A percentile compares a stretch with the other conserved stretches of the same genome.
Conservation (phyloP, 2,797 vertebrate genomes). For the Cichlasoma orientale region DNA sequence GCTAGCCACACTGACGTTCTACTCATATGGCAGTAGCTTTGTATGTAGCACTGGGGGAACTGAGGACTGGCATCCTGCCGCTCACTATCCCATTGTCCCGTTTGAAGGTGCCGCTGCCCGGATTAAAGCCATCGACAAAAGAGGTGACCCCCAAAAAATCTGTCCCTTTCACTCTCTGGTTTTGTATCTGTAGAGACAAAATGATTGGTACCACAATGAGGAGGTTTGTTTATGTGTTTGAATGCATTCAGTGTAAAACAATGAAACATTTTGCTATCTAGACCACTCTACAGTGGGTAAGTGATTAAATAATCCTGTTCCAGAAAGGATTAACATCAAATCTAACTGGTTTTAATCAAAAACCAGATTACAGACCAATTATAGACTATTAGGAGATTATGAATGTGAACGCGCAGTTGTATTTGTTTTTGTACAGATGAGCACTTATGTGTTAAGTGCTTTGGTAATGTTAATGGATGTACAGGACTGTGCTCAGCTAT, state of each 20-base stretch:
- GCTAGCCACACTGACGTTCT: constrained; percentile 71
- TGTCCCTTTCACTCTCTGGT: constrained; percentile 14
- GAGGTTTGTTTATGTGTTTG: background rate
- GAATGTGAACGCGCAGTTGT: background rate
- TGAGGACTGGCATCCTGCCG: constrained; percentile 73
- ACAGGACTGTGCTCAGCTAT: background rate
- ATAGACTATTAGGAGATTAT: background rate
- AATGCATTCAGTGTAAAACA: constrained; percentile 7
- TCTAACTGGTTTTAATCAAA: background rate
- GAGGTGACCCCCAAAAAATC: constrained; percentile 64
- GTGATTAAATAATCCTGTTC: background rate
- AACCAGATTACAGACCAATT: background rate
- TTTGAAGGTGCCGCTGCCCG: constrained; percentile 63
- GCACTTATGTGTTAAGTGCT: background rate
- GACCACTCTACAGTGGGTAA: background rate
- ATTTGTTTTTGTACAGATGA: background rate
- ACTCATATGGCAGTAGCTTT: constrained; percentile 78
- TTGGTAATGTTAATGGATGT: background rate
- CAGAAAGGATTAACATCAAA: background rate
- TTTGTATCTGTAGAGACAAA: constrained; percentile 21
- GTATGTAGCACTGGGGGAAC: constrained; percentile 62
- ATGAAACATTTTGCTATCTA: background rate
- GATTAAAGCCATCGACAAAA: constrained; percentile 75
- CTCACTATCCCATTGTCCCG: constrained; percentile 70
- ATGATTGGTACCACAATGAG: constrained; percentile 1